A percentile compares a stretch with the other conserved stretches of the same genome.
These are phyloP conservation scores for Megathymus violae DNA, from an alignment of 1,140 invertebrate species.

Conservation along the genomic window DNA sequence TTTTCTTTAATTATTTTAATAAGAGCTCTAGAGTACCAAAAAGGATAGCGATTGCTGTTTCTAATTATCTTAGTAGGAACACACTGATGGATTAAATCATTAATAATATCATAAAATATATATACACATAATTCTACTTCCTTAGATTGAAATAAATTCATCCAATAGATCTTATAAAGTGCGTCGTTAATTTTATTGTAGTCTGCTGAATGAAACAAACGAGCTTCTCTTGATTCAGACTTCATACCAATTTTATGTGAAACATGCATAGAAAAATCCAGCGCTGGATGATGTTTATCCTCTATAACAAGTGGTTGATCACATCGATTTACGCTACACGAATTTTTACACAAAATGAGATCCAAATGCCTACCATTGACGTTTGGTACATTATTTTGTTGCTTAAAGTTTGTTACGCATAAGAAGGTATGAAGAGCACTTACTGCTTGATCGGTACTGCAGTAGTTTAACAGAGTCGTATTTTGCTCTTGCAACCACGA, in stretches of 20 bases:
- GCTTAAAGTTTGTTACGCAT: conserved; percentile 18
- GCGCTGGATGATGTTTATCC: conserved; percentile 30
- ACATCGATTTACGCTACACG: conserved; percentile 4
- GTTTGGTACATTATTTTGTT: conserved; percentile 21
- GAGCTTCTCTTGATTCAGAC: background rate
- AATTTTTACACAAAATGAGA: conserved; percentile 7
- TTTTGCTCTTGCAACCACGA: conserved; percentile 1
- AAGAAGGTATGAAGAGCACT: conserved; percentile 17
- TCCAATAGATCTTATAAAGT: background rate
- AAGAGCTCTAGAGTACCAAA: conserved; percentile 13
- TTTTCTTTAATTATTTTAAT: conserved; percentile 17
- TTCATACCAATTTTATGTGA: background rate
- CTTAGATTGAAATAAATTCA: background rate
- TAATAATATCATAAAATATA: conserved; percentile 6
- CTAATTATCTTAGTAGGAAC: background rate
- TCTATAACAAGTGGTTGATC: conserved; percentile 22
- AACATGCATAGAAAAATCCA: background rate
- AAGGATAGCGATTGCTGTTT: background rate
- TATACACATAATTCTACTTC: conserved; percentile 5
- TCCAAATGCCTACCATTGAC: conserved; percentile 8
- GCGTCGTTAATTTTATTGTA: background rate
- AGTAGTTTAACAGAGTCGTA: background rate
- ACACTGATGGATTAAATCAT: background rate
- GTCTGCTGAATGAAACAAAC: background rate
- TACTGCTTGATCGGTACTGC: background rate